Evolutionary conservation across 2,888 invertebrate genomes (phyloP).

Genomic region (Crematogaster levior): DNA sequence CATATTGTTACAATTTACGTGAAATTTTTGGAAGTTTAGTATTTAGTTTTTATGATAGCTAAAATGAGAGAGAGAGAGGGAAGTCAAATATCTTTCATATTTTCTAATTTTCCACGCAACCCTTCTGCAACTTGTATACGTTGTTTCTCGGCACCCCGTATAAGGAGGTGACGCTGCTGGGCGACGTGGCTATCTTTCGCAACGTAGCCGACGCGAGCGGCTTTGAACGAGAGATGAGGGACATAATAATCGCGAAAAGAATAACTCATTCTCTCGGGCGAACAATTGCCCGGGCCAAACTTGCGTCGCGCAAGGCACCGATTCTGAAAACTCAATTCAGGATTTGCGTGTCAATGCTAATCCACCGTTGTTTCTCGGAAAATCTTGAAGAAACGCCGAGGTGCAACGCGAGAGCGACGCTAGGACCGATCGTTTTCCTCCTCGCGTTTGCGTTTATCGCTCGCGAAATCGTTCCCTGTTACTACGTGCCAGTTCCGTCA

Average conservation of each 20-base stretch:
- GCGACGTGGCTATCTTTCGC: constrained; percentile 21
- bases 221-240: neutral
- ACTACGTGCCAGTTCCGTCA: neutral
- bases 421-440: neutral
- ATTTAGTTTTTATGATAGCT: neutral
- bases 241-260: neutral
- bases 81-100: neutral
- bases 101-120: neutral
- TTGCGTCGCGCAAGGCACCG: neutral
- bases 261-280: constrained; percentile 5
- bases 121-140: neutral
- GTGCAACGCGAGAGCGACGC: neutral
- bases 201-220: constrained; percentile 1
- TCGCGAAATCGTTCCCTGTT: neutral
- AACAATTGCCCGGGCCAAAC: neutral
- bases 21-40: neutral
- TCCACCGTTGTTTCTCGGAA: neutral
- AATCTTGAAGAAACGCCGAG: constrained; percentile 19
- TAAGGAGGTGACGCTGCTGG: constrained; percentile 27
- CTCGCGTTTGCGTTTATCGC: neutral
- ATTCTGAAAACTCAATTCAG: neutral
- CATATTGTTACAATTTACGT: neutral
- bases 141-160: constrained; percentile 18
- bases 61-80: neutral
- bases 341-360: constrained; percentile 1